These are phyloP conservation scores for Gambelia wislizenii DNA, from an alignment of 2,797 vertebrate species.

Conservation along the genomic window DNA sequence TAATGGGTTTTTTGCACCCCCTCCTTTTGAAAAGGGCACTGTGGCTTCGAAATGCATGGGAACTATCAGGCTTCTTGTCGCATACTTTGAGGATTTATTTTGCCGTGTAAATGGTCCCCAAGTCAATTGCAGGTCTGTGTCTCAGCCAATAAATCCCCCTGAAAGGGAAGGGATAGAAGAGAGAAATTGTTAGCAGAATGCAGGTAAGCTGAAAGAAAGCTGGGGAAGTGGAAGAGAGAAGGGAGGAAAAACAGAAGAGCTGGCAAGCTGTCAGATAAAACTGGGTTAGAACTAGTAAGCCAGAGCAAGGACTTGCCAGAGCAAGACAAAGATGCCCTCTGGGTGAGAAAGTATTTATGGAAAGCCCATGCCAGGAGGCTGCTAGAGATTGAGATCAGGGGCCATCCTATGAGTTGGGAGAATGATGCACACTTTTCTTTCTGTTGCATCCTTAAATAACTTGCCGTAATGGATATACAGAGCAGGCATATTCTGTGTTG, in stretches of 20 bases:
- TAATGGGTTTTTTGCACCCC: too few species aligned
- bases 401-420: not conserved
- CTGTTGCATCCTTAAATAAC: not conserved
- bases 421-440: not conserved
- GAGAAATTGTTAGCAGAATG: not conserved
- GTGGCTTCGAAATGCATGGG: too few species aligned
- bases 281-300: not conserved
- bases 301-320: not conserved
- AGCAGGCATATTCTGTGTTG: not conserved
- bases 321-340: too few species aligned
- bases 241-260: not conserved
- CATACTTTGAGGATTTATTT: too few species aligned
- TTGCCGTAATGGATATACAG: not conserved
- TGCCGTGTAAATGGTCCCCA: too few species aligned
- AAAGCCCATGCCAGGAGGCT: not conserved
- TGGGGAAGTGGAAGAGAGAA: not conserved
- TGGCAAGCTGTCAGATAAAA: not conserved
- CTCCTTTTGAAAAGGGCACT: too few species aligned
- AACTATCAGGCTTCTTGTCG: too few species aligned
- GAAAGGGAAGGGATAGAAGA: not conserved
- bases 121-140: not conserved
- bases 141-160: not conserved
- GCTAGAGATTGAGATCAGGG: not conserved
- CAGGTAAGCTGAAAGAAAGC: not conserved
- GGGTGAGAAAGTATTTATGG: not conserved